Conservation (phyloP, 1,140 invertebrate genomes). For the Trinorchestia longiramus region DNA sequence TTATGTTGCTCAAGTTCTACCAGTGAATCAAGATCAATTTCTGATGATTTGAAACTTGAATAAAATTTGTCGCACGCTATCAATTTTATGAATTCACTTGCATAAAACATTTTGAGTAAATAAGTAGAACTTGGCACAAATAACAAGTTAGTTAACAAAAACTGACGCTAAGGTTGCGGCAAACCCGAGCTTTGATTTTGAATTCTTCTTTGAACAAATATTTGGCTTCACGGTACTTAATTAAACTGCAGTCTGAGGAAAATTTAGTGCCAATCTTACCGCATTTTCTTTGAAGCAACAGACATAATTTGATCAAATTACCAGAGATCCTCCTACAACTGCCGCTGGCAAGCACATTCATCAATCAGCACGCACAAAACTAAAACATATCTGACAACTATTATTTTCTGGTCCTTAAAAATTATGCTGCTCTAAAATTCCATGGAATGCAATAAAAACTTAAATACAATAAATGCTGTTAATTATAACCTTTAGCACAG, state of each 20-base stretch:
- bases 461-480: background rate
- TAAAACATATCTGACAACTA: background rate
- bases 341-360: background rate
- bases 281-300: background rate
- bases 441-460: background rate
- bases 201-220: background rate
- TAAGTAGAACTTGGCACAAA: too few species aligned
- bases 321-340: background rate
- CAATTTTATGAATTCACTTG: too few species aligned
- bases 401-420: background rate
- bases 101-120: too few species aligned
- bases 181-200: background rate
- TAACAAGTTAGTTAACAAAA: too few species aligned
- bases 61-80: too few species aligned
- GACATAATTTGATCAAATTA: background rate
- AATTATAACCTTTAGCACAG: background rate
- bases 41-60: too few species aligned
- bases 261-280: background rate
- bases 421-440: background rate
- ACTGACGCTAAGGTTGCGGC: too few species aligned
- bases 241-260: background rate
- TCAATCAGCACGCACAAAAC: background rate
- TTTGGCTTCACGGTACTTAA: background rate
- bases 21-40: background rate
- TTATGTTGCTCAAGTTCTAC: too few species aligned